Evolutionary conservation across 2,797 vertebrate species (phyloP), one percentile per base, ranked within the genome.

Genomic region (Stomatorhinus walkeri): DNA sequence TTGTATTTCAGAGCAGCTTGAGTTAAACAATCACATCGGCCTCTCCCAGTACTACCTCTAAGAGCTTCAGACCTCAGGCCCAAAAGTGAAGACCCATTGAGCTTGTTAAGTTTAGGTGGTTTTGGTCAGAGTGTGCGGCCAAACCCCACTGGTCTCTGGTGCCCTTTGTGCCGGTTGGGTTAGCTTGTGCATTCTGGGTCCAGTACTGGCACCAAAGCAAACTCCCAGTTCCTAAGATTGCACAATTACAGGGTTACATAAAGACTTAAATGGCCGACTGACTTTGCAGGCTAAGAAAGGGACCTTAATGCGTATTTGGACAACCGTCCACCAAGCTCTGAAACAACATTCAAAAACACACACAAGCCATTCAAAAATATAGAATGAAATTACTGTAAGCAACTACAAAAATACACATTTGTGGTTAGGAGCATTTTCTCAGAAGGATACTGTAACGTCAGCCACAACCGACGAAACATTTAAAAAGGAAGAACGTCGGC

Each of bases 381-480:
- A 86, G 28, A 86, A 56, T 86, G 49, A 86, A 86, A 56, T 86
- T 86, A 86, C 85, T 86, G 85, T 54, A 86, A 56, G 85, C 32
- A 86, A 59, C 32, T 86, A 14, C 24, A 56, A 43, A 86, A 86
- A 86, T 86, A 86, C 32, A 56, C 51, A 32, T 86, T 59, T 86
- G 85, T 22, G 85, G 85, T 36, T 14, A 2, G 12, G 22, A 54
- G 28, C 51, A 56, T 36, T 86, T 86, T 59, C 52, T 32, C 28
- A 40, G 49, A 86, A 59, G 85, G 85, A 86, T 86, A 43, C 28
- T 19, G 28, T 40, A 40, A 86, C 2, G 5, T 86, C 32, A 56
- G 48, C 51, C 85, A 56, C 85, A 56, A 56, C 51, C 16, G 19
- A 22, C 2, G 16, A 86, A n/a, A 56, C 49, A n/a, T 86, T 86